A percentile compares a stretch with the other conserved stretches of the same genome.
phyloP scores from a whole-genome alignment of 1,140 invertebrate species.

The Leptinotarsa undecemlineata region DNA sequence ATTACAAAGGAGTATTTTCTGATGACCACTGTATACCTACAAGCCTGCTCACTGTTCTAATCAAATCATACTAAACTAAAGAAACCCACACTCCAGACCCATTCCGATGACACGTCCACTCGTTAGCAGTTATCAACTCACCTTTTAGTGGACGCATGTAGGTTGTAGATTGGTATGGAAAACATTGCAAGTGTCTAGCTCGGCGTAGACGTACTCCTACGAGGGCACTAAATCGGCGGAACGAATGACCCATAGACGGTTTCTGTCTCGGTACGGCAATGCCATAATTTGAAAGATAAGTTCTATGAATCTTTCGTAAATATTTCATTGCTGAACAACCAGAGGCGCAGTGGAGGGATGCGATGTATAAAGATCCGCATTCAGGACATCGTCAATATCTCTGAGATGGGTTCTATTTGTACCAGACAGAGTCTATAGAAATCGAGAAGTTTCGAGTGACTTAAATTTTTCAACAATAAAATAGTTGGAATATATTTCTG shows the following conservation, averaged over 20 bases:
- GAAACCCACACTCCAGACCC: slow-evolving; percentile 1
- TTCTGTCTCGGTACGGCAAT: neutral
- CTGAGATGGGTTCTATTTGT: no score
- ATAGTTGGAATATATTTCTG: no score
- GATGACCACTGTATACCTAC: no score
- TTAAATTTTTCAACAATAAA: no score
- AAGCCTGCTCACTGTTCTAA: no score
- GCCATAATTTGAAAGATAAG: neutral
- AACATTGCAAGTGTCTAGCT: slow-evolving; percentile 11
- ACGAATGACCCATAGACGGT: slow-evolving; percentile 7
- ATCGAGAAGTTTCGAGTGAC: no score
- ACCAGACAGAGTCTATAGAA: no score
- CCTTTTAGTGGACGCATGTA: neutral
- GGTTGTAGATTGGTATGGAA: slow-evolving; percentile 14
- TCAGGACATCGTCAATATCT: no score
- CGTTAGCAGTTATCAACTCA: neutral
- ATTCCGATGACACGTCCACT: neutral
- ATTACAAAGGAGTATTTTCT: no score
- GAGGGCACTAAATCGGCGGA: neutral
- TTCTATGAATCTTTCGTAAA: slow-evolving; percentile 1
- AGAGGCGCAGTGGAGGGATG: neutral
- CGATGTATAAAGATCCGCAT: no score
- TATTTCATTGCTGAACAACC: neutral
- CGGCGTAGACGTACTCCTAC: slow-evolving; percentile 11
- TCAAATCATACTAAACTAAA: no score